Conservation (phyloP, 2,113 vertebrate species). For the Corythornis vintsioides region DNA sequence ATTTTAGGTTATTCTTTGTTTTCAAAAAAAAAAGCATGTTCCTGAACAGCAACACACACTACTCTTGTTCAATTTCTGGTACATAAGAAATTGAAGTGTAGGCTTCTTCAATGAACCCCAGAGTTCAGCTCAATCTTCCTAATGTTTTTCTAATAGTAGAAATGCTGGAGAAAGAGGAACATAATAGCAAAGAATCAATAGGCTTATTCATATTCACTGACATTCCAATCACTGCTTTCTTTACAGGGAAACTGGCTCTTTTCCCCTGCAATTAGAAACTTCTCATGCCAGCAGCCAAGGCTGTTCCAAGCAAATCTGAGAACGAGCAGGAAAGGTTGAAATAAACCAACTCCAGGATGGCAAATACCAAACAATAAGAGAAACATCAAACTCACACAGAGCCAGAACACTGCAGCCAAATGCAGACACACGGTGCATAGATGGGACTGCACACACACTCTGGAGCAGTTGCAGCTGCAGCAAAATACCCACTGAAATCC, state of each 20-base stretch:
- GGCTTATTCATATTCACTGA: background rate
- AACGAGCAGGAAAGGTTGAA: conserved; percentile 35
- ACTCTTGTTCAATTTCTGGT: background rate
- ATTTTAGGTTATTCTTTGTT: conserved; percentile 16
- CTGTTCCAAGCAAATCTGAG: conserved; percentile 22
- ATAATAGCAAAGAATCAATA: background rate
- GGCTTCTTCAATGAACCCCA: background rate
- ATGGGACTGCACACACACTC: background rate
- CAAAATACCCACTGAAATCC: conserved; percentile 55
- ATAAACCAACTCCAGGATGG: background rate
- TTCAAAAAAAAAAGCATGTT: background rate
- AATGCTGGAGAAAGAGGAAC: background rate
- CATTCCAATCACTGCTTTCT: background rate
- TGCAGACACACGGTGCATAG: background rate
- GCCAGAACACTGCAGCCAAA: conserved; percentile 26
- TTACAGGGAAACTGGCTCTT: background rate
- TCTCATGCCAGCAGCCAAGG: background rate
- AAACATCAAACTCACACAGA: conserved; percentile 10
- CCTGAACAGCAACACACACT: background rate
- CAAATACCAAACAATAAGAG: conserved; percentile 25
- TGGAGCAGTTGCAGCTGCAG: conserved; percentile 21
- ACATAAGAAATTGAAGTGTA: background rate
- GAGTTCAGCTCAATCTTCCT: background rate
- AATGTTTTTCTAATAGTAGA: background rate
- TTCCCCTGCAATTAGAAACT: conserved; percentile 1